Percentiles rank a stretch among this genome's conserved stretches.
Evolutionary conservation across 2,113 vertebrate genomes (phyloP).

Genomic region (Callospermophilus lateralis): DNA sequence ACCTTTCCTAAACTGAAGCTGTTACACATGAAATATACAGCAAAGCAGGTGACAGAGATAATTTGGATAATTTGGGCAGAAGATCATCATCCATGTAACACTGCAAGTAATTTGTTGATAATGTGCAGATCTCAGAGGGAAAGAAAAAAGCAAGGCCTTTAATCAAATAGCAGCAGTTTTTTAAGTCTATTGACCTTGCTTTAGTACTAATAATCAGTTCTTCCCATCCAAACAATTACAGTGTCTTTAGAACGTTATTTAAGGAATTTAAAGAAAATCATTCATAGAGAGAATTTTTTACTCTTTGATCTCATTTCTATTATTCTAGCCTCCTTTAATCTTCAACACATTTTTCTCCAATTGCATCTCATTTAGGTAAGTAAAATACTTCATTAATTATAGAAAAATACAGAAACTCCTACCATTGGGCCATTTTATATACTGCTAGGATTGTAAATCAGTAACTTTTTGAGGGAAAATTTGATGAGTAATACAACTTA

Average conservation of each 20-base stretch:
- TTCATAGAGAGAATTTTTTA: neutral
- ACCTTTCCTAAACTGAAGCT: neutral
- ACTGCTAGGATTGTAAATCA: neutral
- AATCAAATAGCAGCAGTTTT: slow-evolving; percentile 10
- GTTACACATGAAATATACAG: neutral
- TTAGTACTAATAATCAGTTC: neutral
- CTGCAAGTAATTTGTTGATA: slow-evolving; percentile 35
- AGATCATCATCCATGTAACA: neutral
- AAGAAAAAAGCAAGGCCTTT: neutral
- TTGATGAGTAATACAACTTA: neutral
- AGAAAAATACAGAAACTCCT: neutral
- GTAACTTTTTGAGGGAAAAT: neutral
- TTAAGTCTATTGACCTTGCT: neutral
- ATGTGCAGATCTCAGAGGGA: neutral
- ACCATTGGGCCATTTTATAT: neutral
- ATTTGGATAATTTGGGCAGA: neutral
- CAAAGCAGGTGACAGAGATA: neutral
- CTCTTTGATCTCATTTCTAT: slow-evolving; percentile 61
- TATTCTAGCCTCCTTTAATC: slow-evolving; percentile 55
- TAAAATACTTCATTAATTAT: slow-evolving; percentile 49
- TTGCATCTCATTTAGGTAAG: slow-evolving; percentile 30
- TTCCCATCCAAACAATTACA: slow-evolving; percentile 26
- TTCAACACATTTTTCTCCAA: slow-evolving; percentile 38
- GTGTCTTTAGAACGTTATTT: slow-evolving; percentile 17
- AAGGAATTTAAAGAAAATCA: slow-evolving; percentile 53